Percentiles rank a stretch among this genome's conserved stretches.
These are phyloP conservation scores for Hylaeus anthracinus DNA, from an alignment of 1,140 invertebrate species.

Conservation along the genomic window DNA sequence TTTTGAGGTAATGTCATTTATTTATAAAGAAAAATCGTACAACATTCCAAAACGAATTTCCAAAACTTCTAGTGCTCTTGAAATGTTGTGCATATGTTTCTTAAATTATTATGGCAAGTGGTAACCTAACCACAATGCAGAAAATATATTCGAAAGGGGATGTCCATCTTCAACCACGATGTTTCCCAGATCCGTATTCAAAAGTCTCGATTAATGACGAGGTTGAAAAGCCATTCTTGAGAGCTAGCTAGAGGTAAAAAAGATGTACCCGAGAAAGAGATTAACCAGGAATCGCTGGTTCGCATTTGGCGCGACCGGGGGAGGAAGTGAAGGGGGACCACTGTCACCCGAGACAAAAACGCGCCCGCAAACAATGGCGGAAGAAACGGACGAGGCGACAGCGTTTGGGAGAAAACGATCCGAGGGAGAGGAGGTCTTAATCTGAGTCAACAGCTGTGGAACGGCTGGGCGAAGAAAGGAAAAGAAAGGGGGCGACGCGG, in stretches of 20 bases:
- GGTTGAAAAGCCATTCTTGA: no score
- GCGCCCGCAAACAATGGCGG: not conserved
- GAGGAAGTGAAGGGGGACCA: not conserved
- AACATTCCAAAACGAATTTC: no score
- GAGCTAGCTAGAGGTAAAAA: constrained; percentile 27
- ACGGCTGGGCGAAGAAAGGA: not conserved
- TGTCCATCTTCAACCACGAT: constrained; percentile 18
- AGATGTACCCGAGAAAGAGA: constrained; percentile 32
- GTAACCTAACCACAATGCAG: no score
- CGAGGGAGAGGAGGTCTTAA: constrained; percentile 25
- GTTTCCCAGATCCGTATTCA: not conserved
- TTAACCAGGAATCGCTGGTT: constrained; percentile 17
- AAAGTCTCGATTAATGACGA: no score
- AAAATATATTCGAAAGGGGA: no score
- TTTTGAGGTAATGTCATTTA: no score
- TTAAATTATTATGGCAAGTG: no score
- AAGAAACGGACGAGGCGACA: constrained; percentile 3
- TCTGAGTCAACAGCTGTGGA: constrained; percentile 22
- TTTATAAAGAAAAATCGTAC: no score
- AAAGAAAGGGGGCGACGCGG: not conserved
- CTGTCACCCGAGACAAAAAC: constrained; percentile 19
- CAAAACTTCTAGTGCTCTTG: no score
- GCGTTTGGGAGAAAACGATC: not conserved
- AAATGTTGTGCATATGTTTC: no score
- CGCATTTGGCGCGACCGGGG: not conserved